A percentile compares a stretch with the other conserved stretches of the same genome.
phyloP scores from a whole-genome alignment of 2,888 invertebrate genomes.

The Dryomyza anilis region DNA sequence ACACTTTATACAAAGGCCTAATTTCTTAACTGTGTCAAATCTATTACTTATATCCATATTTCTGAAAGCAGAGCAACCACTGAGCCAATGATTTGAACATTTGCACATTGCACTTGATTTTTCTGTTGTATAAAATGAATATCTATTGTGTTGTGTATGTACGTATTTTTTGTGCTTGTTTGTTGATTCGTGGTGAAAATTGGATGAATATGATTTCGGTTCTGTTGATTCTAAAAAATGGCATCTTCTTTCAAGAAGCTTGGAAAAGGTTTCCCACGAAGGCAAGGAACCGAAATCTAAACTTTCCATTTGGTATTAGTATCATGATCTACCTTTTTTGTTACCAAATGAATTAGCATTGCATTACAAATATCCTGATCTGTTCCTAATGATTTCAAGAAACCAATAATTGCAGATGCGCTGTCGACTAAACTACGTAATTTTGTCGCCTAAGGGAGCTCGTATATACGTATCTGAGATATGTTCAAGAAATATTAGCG shows the following conservation, averaged over 20 bases:
- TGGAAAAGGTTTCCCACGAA: constrained; percentile 18
- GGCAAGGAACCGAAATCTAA: constrained; percentile 23
- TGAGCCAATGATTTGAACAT: constrained; percentile 2
- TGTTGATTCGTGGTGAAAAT: background rate
- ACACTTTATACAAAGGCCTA: constrained; percentile 25
- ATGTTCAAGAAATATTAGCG: background rate
- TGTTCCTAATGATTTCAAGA: constrained; percentile 25
- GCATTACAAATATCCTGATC: constrained; percentile 27
- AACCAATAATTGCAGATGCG: constrained; percentile 26
- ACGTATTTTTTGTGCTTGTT: background rate
- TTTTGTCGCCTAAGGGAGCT: constrained; percentile 18
- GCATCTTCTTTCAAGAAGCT: constrained; percentile 25
- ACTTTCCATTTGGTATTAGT: constrained; percentile 26
- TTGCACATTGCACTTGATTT: background rate
- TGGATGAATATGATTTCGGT: too few species aligned
- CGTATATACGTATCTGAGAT: background rate
- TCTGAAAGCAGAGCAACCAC: constrained; percentile 14
- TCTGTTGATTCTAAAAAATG: constrained; percentile 28
- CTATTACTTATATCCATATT: background rate
- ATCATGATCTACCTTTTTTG: constrained; percentile 24
- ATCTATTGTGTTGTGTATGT: background rate
- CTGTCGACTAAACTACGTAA: constrained; percentile 25
- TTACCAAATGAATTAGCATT: constrained; percentile 26
- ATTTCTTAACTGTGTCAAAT: constrained; percentile 10
- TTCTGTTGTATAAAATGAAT: background rate